These are phyloP conservation scores for Choristoneura fumiferana DNA, from an alignment of 1,140 invertebrate genomes.

Conservation along the genomic window DNA sequence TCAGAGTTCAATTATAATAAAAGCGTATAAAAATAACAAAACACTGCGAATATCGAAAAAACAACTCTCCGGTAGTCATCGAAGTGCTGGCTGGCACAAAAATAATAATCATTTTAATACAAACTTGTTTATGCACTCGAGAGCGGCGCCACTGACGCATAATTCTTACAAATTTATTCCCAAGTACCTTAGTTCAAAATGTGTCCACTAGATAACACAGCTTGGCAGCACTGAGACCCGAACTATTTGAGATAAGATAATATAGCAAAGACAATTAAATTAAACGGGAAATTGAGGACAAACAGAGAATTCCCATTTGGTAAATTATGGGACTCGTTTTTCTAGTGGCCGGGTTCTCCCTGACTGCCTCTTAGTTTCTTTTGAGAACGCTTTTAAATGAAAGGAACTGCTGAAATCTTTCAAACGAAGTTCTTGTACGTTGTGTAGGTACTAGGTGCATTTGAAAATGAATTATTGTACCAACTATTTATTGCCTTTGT, in stretches of 20 bases:
- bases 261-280: constrained; percentile 42
- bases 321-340: constrained; percentile 8
- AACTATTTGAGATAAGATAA: constrained; percentile 34
- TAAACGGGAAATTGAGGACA: constrained; percentile 24
- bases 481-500: too few relatives aligned
- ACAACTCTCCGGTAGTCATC: too few relatives aligned
- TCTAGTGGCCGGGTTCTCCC: not conserved
- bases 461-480: too few relatives aligned
- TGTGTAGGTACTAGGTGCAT: too few relatives aligned
- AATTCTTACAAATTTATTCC: not conserved
- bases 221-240: not conserved
- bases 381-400: not conserved
- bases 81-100: not conserved
- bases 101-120: not conserved
- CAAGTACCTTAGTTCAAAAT: not conserved
- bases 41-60: not conserved
- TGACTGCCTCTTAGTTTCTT: not conserved
- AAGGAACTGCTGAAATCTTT: too few relatives aligned
- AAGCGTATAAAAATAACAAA: too few relatives aligned
- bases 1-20: too few relatives aligned
- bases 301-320: constrained; percentile 17
- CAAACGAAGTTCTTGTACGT: too few relatives aligned
- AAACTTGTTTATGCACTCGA: constrained; percentile 12
- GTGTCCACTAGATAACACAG: not conserved
- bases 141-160: constrained; percentile 1